phyloP scores from a whole-genome alignment of 2,113 vertebrate genomes.

The Pomatorhinus ruficollis region DNA sequence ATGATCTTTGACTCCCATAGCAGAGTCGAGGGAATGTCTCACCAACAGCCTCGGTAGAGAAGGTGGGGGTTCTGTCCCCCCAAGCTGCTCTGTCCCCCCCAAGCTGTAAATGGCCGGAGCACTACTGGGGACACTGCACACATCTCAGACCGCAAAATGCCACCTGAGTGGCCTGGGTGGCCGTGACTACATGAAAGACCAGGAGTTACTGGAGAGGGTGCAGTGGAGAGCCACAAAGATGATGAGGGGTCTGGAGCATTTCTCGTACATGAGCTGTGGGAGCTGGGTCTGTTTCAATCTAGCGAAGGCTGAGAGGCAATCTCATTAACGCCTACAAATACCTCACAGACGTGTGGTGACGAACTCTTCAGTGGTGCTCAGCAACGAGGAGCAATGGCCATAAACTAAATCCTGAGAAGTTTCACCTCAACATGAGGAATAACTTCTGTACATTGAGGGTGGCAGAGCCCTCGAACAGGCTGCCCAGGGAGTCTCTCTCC shows the following conservation, averaged over 20 bases:
- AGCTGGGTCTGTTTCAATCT: neutral
- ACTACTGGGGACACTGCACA: neutral
- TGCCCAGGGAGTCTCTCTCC: neutral
- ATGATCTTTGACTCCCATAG: too few relatives aligned
- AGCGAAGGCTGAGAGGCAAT: neutral
- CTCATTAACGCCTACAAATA: too few relatives aligned
- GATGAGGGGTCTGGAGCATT: neutral
- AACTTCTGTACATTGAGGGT: neutral
- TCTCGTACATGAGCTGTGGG: neutral
- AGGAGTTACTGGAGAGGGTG: neutral
- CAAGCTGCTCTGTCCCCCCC: accelerated
- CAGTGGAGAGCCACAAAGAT: too few relatives aligned
- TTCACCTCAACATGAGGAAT: neutral
- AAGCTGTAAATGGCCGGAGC: neutral
- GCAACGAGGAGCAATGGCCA: neutral
- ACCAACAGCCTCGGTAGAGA: accelerated
- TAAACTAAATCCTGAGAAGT: neutral
- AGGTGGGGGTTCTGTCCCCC: accelerated
- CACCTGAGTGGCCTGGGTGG: neutral
- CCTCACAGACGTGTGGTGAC: neutral
- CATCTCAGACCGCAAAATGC: accelerated
- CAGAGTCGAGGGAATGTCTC: accelerated
- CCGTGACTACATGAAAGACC: accelerated
- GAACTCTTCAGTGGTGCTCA: neutral
- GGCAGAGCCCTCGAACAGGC: neutral